Conservation (phyloP, 2,797 vertebrate genomes). For the Fistularia commersonii region DNA sequence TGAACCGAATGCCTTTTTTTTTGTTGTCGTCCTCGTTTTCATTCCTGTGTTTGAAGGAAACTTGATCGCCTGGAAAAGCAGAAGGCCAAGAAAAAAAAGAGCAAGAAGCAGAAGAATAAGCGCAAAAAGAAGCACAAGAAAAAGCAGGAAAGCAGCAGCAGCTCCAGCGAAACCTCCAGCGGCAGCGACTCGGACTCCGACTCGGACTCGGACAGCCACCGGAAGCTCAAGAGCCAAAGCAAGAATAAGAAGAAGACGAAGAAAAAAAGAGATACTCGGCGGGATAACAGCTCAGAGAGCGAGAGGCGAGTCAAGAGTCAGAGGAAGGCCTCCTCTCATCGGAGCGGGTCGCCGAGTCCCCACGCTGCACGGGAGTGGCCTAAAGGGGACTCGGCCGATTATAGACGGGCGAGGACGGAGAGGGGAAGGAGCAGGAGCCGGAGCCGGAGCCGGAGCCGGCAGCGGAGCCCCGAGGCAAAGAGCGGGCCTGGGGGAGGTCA, state of each 20-base stretch:
- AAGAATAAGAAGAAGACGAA: constrained; percentile 76
- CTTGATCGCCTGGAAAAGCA: constrained; percentile 92
- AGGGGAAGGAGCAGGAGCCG: constrained; percentile 45
- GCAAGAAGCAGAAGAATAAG: constrained; percentile 84
- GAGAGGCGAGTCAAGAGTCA: constrained; percentile 73
- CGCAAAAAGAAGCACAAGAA: constrained; percentile 78
- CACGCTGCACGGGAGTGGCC: constrained; percentile 55
- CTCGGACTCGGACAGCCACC: constrained; percentile 55
- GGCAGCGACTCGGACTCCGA: constrained; percentile 48
- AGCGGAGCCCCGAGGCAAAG: constrained; percentile 43
- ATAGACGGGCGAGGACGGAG: constrained; percentile 40
- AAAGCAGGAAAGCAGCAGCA: constrained; percentile 70
- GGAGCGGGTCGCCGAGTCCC: constrained; percentile 69
- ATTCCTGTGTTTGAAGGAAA: constrained; percentile 76
- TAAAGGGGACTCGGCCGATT: constrained; percentile 47
- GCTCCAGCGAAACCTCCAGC: constrained; percentile 65
- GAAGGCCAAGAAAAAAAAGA: constrained; percentile 87
- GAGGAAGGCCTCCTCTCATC: constrained; percentile 71
- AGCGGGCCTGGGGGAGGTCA: constrained; percentile 50
- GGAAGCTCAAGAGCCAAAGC: constrained; percentile 79
- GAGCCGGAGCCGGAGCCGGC: constrained; percentile 40
- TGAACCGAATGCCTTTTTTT: constrained; percentile 1
- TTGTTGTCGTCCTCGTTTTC: not conserved
- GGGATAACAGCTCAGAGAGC: constrained; percentile 73
- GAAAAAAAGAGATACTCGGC: constrained; percentile 66